Evolutionary conservation across 2,797 vertebrate genomes (phyloP).

Genomic region (Myotis myotis): DNA sequence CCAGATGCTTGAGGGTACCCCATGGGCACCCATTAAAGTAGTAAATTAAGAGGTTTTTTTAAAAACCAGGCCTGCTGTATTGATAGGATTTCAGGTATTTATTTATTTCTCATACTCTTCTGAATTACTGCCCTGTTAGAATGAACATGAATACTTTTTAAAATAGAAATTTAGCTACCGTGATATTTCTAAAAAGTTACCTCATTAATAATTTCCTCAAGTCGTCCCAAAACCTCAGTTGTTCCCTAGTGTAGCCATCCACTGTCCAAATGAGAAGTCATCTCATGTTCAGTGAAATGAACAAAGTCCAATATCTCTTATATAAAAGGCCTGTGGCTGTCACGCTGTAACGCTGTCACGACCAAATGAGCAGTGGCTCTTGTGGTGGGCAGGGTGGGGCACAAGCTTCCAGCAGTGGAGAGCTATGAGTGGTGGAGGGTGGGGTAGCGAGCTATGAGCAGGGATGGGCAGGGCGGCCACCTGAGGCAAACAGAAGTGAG

Average conservation of each 20-base stretch:
- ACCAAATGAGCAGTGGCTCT: too few relatives aligned
- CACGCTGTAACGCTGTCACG: fast-evolving
- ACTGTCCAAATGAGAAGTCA: neutral
- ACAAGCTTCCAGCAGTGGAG: fast-evolving
- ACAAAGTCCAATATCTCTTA: neutral
- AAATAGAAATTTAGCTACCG: neutral
- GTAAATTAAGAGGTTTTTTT: neutral
- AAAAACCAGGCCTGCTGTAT: neutral
- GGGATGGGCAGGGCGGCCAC: too few relatives aligned
- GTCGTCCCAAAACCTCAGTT: neutral
- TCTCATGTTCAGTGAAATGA: neutral
- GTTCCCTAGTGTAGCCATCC: neutral
- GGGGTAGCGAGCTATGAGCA: too few relatives aligned
- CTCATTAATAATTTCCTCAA: neutral
- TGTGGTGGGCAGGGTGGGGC: fast-evolving
- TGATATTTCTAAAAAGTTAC: neutral
- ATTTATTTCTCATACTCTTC: neutral
- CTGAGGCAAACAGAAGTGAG: too few relatives aligned
- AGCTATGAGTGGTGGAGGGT: too few relatives aligned
- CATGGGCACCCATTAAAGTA: neutral
- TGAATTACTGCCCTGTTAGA: neutral
- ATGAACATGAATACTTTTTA: neutral
- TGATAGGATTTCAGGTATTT: neutral
- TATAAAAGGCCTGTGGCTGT: too few relatives aligned
- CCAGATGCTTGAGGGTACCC: neutral